phyloP scores from a whole-genome alignment of 2,113 vertebrate genomes.

The Odontophorus gujanensis region DNA sequence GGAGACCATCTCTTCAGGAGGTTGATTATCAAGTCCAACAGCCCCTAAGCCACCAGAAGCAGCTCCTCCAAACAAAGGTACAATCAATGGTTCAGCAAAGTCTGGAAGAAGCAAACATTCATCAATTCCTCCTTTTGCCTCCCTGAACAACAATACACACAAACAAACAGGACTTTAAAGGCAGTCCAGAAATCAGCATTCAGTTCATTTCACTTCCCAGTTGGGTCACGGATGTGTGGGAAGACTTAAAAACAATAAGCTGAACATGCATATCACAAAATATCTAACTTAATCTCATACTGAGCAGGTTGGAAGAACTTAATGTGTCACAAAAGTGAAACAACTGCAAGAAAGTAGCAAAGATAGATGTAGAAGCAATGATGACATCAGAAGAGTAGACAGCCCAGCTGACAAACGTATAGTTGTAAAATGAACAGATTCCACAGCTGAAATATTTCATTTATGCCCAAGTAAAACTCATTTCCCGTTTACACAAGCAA shows the following conservation, averaged over 20 bases:
- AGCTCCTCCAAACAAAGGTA: slow-evolving; percentile 84
- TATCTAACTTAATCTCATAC: neutral
- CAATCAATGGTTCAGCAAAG: slow-evolving; percentile 91
- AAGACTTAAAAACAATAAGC: slow-evolving; percentile 5
- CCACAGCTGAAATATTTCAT: neutral
- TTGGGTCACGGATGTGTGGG: neutral
- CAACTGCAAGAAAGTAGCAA: neutral
- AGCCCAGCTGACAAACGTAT: neutral
- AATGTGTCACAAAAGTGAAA: neutral
- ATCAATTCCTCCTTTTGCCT: neutral
- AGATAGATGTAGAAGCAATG: neutral
- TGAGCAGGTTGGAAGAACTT: neutral
- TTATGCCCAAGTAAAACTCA: neutral
- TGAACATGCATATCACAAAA: neutral
- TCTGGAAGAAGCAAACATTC: slow-evolving; percentile 79
- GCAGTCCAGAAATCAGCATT: neutral
- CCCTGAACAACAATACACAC: neutral
- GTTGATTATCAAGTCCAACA: slow-evolving; percentile 83
- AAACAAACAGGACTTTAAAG: neutral
- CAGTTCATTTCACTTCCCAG: neutral
- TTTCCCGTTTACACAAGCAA: neutral
- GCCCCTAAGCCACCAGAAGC: slow-evolving; percentile 77
- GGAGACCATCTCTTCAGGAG: slow-evolving; percentile 93
- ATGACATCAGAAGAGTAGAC: neutral
- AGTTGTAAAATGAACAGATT: slow-evolving; percentile 7